Base-by-base conservation (phyloP, 2,888 invertebrate species). In the Scaptomyza reducta region DNA sequence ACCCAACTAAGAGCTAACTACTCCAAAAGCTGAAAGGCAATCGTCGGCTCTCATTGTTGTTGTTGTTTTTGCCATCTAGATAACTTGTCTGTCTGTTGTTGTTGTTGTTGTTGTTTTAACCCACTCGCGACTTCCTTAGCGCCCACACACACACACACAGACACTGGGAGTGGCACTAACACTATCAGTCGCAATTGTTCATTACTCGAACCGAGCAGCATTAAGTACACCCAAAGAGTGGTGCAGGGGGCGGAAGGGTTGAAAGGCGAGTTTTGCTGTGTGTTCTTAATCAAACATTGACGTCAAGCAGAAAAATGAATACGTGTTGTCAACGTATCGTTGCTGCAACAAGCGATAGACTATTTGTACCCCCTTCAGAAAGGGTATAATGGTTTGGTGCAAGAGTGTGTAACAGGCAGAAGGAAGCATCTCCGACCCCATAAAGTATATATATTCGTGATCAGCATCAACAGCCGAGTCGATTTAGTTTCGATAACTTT, bases 231-330 rank as follows among this genome's bases (percentile, higher is more conserved):
- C 11, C n/a, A n/a, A 35, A n/a, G 29, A 31, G 49, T 7, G 22
- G 22, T 7, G 27, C 7, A 0, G 25, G 27, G 6, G 1, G 5
- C 0, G 10, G 7, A n/a, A n/a, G 22, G 25, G 25, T 5, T 31
- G 14, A 14, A 16, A 29, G 22, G 31, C 41, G 27, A 10, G 31
- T 31, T 31, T 10, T 4, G 22, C 22, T 46, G 31, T 67, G 49
- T 45, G 60, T 51, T 72, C 66, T 75, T 75, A 77, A 77, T 72
- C 78, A 77, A 78, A 55, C 75, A 71, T 75, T 75, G 74, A 71
- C 77, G 46, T 50, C 57, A 59, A 40, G 44, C 49, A 42, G 45
- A 40, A 46, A 55, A 47, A 55, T 22, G 29, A 45, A 56, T 55
- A 66, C 59, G 58, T 76, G 69, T 72, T 40, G 49, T n/a, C 77